Percentiles rank a stretch among this genome's conserved stretches.
Conservation (phyloP, 1,140 invertebrate species). For the Ephestia elutella region DNA sequence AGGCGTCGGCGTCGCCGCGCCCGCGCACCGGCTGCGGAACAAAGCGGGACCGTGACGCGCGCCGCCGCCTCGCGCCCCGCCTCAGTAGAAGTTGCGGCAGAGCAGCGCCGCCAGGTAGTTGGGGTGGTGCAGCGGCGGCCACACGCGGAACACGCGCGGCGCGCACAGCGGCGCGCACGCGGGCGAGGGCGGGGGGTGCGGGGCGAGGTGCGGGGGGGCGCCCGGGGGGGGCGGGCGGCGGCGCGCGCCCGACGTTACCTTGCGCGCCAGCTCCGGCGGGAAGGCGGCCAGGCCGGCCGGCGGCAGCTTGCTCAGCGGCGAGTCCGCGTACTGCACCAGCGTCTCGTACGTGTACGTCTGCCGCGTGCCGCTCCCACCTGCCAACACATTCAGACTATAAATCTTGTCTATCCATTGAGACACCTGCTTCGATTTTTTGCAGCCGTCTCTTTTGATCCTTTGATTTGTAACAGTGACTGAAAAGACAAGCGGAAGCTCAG, state of each 20-base stretch:
- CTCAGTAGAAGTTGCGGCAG: conserved; percentile 61
- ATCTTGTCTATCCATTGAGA: too few species aligned
- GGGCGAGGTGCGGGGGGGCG: conserved; percentile 10
- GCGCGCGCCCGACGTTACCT: conserved; percentile 51
- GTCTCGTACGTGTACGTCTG: conserved; percentile 69
- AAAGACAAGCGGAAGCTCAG: background rate
- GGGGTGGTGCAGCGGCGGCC: conserved; percentile 53
- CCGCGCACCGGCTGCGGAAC: background rate
- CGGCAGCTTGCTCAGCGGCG: conserved; percentile 70
- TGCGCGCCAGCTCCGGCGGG: conserved; percentile 66
- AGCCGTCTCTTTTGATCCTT: too few species aligned
- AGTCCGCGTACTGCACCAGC: conserved; percentile 69
- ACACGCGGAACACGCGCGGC: conserved; percentile 29
- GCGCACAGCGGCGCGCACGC: conserved; percentile 14
- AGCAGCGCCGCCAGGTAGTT: conserved; percentile 63
- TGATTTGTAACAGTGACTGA: too few species aligned
- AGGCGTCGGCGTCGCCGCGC: conserved; percentile 23
- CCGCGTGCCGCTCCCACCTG: conserved; percentile 40
- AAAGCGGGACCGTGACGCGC: background rate
- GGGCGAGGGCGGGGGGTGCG: conserved; percentile 14
- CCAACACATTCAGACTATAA: too few species aligned
- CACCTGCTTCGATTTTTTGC: too few species aligned
- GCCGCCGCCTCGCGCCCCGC: background rate
- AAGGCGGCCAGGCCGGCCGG: conserved; percentile 58
- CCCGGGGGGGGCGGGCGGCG: conserved; percentile 15